Evolutionary conservation across 2,888 invertebrate species (phyloP), one percentile per base, ranked within the genome.

Genomic region (Colostygia pectinataria): DNA sequence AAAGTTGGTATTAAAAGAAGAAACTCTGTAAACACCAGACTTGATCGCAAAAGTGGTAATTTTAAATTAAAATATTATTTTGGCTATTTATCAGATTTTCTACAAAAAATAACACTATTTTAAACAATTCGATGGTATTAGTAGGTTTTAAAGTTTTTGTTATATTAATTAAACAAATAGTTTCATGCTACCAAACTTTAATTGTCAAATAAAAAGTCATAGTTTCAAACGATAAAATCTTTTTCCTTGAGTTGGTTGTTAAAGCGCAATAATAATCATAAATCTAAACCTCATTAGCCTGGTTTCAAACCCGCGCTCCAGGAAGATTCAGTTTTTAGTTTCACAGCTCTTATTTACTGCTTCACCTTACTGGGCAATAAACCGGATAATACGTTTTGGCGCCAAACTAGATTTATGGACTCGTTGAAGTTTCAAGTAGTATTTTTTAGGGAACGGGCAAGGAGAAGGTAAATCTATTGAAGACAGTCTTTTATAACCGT

Each of bases 361-460:
- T 51, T 36, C 32, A 31, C 41, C 45, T 38, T 9, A 50, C 49
- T 47, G 23, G 34, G 57, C 61, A 58, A 61, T 66, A 68, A 66
- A 60, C 59, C 61, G 61, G 55, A 61, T 68, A 69, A 72, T 74
- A 65, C 68, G 62, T 68, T 66, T 61, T 64, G 66, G 60, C 59
- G 61, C 47, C 55, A 58, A 68, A 66, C 57, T 52, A 52, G 62
- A 73, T 74, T 73, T 71, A 75, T 71, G 34, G 48, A 55, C 57
- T 48, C 55, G 51, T 52, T 59, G 57, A 63, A 69, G 54, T 57
- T 71, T 69, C 60, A 65, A 68, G 61, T 61, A 45, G 52, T 60
- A 59, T 66, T 71, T 72, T 68, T 70, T 51, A 41, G 46, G 44
- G 39, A 49, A 37, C 57, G 55, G 59, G 59, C 55, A 41, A 50